These are phyloP conservation scores for Patella pellucida DNA, from an alignment of 2,888 invertebrate genomes.

Conservation along the genomic window DNA sequence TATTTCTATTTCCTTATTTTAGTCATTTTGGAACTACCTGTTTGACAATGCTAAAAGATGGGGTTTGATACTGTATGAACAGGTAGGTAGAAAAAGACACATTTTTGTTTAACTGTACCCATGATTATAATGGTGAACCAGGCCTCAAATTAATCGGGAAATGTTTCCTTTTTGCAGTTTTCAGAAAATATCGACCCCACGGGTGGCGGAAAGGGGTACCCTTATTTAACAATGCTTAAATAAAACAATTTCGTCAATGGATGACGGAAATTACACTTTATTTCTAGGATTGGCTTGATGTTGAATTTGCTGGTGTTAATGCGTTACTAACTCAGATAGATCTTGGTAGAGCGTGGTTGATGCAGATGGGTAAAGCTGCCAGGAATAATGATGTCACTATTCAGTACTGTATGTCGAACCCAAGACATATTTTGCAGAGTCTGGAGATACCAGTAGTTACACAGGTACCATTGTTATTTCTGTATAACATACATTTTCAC, in stretches of 20 bases:
- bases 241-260: too few species aligned
- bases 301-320: constrained; percentile 49
- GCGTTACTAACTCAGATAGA: constrained; percentile 43
- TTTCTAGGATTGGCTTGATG: constrained; percentile 61
- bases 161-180: too few species aligned
- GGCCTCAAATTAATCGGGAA: too few species aligned
- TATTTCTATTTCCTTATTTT: constrained; percentile 13
- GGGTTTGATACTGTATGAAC: constrained; percentile 57
- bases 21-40: constrained; percentile 57
- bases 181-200: too few species aligned
- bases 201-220: too few species aligned
- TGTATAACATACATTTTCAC: not conserved
- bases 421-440: constrained; percentile 53
- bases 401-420: constrained; percentile 63
- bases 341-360: constrained; percentile 56
- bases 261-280: not conserved
- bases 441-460: constrained; percentile 54
- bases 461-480: constrained; percentile 40
- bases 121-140: too few species aligned
- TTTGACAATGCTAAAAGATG: constrained; percentile 48
- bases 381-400: constrained; percentile 44
- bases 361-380: constrained; percentile 61
- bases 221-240: too few species aligned
- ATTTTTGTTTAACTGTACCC: too few species aligned
- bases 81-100: constrained; percentile 37